Conservation (phyloP, 2,888 invertebrate genomes). For the Drosophila quinaria region DNA sequence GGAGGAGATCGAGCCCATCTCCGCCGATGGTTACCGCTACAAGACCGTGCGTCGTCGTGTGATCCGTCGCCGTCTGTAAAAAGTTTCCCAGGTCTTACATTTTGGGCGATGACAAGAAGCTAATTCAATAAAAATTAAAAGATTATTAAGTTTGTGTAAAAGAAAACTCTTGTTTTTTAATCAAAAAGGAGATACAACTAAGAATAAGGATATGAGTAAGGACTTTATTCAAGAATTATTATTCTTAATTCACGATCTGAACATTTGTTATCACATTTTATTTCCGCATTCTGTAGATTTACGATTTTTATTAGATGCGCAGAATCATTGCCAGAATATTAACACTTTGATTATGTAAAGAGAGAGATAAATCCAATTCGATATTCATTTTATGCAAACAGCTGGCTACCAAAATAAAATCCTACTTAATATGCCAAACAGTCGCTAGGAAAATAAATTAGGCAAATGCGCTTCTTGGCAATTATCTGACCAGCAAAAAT, state of each 20-base stretch:
- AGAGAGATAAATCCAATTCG: constrained; percentile 34
- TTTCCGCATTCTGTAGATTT: constrained; percentile 25
- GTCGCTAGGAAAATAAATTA: constrained; percentile 46
- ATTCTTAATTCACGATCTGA: not conserved
- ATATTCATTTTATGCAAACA: constrained; percentile 46
- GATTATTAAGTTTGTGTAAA: constrained; percentile 53
- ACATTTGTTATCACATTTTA: constrained; percentile 4
- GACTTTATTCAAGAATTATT: no score
- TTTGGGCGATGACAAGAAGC: constrained; percentile 39
- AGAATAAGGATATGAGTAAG: not conserved
- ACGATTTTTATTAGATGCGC: constrained; percentile 10
- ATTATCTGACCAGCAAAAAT: constrained; percentile 48
- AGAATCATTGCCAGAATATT: constrained; percentile 21
- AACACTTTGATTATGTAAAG: constrained; percentile 38
- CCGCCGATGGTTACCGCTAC: constrained; percentile 81
- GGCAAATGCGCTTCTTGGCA: constrained; percentile 39
- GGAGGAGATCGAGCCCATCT: constrained; percentile 75
- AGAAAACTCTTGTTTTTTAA: not conserved
- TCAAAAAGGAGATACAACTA: not conserved
- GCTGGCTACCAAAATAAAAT: constrained; percentile 21
- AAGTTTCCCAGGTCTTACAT: not conserved
- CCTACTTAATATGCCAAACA: constrained; percentile 49
- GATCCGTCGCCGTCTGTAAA: constrained; percentile 74
- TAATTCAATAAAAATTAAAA: constrained; percentile 42
- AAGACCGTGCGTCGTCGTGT: constrained; percentile 79